phyloP scores from a whole-genome alignment of 2,888 invertebrate genomes.

The Caenorhabditis sulstoni region DNA sequence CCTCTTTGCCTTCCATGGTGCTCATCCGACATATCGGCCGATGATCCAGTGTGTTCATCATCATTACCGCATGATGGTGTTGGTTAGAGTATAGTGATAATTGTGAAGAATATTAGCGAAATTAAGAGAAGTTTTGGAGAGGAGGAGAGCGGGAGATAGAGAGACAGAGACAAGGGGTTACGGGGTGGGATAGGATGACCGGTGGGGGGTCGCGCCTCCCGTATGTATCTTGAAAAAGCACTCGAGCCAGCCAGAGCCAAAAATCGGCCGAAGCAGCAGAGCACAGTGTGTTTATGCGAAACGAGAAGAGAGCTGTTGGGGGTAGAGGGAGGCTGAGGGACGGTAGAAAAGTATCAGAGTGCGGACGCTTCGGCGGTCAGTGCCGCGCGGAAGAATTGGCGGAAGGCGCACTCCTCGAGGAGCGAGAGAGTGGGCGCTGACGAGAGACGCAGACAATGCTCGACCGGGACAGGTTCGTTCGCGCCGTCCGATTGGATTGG shows the following conservation, averaged over 20 bases:
- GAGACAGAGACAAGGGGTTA: slow-evolving; percentile 16
- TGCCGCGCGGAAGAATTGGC: slow-evolving; percentile 14
- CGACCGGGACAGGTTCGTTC: slow-evolving; percentile 26
- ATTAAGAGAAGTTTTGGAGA: slow-evolving; percentile 25
- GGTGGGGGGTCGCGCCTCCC: slow-evolving; percentile 27
- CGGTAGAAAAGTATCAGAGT: slow-evolving; percentile 39
- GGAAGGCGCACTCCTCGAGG: slow-evolving; percentile 10
- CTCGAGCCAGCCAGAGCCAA: slow-evolving; percentile 29
- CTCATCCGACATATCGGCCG: slow-evolving; percentile 59
- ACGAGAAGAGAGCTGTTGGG: neutral
- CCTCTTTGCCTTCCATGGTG: slow-evolving; percentile 58
- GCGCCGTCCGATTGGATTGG: slow-evolving; percentile 3
- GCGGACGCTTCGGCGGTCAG: neutral
- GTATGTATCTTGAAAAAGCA: slow-evolving; percentile 57
- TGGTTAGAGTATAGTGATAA: neutral
- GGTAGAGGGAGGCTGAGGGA: neutral
- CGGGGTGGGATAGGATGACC: slow-evolving; percentile 31
- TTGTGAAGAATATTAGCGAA: neutral
- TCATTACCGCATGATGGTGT: slow-evolving; percentile 4
- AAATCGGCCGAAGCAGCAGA: slow-evolving; percentile 9
- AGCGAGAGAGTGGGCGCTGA: neutral
- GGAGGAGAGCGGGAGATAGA: slow-evolving; percentile 1
- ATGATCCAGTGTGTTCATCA: slow-evolving; percentile 65
- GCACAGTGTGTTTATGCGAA: slow-evolving; percentile 46
- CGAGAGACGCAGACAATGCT: slow-evolving; percentile 27